Evolutionary conservation across 2,888 invertebrate genomes (phyloP).

Genomic region (Seira ritae): DNA sequence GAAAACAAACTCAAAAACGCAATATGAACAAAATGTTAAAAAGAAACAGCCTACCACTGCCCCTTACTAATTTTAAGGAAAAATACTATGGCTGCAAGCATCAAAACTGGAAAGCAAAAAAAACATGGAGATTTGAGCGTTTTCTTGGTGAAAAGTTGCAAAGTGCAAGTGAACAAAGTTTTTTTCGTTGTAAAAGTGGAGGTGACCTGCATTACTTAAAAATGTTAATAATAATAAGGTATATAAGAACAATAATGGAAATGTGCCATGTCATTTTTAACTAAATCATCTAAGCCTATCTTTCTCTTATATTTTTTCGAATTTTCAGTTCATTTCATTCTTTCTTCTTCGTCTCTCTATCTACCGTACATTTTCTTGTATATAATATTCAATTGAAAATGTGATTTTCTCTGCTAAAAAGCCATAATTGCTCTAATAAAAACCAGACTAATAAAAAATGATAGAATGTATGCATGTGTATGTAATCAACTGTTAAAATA

Average conservation of each 20-base stretch:
- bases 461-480: slow-evolving; percentile 3
- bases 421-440: background rate
- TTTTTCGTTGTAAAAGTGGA: background rate
- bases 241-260: slow-evolving; percentile 57
- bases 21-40: background rate
- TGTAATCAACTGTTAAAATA: background rate
- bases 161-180: background rate
- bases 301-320: too few relatives aligned
- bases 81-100: background rate
- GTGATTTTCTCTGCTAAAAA: background rate
- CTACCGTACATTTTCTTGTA: too few relatives aligned
- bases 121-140: background rate
- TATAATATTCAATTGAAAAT: background rate
- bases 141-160: background rate
- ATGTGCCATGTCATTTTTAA: slow-evolving; percentile 53
- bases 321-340: too few relatives aligned
- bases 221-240: too few relatives aligned
- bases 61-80: slow-evolving; percentile 19
- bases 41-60: slow-evolving; percentile 62
- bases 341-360: too few relatives aligned
- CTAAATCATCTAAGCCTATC: background rate
- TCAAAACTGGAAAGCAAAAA: background rate
- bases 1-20: background rate
- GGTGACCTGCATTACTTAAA: slow-evolving; percentile 2
- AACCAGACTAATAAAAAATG: slow-evolving; percentile 1